These are phyloP conservation scores for Stercorarius parasiticus DNA, from an alignment of 2,113 vertebrate genomes.

Conservation along the genomic window DNA sequence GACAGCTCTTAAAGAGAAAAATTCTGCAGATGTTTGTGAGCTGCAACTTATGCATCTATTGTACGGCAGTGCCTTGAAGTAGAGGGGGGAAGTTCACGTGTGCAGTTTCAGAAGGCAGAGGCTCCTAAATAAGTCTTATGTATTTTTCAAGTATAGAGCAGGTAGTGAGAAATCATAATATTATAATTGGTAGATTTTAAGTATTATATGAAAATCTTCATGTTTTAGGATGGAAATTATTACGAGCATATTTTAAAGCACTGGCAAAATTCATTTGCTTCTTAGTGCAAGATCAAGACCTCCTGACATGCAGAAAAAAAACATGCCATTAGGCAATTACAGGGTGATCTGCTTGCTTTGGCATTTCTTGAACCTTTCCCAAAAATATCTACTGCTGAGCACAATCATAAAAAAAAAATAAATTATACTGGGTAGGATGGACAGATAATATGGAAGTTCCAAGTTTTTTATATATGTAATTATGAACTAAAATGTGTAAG, in stretches of 20 bases:
- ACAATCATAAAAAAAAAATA: not conserved
- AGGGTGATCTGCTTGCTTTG: not conserved
- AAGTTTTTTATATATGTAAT: not conserved
- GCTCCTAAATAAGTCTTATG: not conserved
- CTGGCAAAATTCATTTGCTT: not conserved
- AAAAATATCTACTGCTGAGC: not conserved
- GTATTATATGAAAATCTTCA: not conserved
- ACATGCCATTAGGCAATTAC: not conserved
- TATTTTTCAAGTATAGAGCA: not conserved
- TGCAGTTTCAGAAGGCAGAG: not conserved
- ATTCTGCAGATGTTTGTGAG: not conserved
- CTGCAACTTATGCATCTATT: not conserved
- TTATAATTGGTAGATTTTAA: not conserved
- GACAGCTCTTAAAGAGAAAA: not conserved
- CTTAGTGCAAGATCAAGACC: not conserved
- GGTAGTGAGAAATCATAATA: not conserved
- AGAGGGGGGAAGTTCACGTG: not conserved
- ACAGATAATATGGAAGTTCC: not conserved
- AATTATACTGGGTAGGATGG: not conserved
- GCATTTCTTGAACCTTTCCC: not conserved
- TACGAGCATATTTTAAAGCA: not conserved
- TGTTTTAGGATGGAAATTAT: not conserved
- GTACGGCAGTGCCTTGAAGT: not conserved
- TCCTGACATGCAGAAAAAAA: not conserved
- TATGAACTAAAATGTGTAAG: not conserved